These are phyloP conservation scores for Phataginus tricuspis DNA, from an alignment of 2,797 vertebrate species.

Conservation along the genomic window DNA sequence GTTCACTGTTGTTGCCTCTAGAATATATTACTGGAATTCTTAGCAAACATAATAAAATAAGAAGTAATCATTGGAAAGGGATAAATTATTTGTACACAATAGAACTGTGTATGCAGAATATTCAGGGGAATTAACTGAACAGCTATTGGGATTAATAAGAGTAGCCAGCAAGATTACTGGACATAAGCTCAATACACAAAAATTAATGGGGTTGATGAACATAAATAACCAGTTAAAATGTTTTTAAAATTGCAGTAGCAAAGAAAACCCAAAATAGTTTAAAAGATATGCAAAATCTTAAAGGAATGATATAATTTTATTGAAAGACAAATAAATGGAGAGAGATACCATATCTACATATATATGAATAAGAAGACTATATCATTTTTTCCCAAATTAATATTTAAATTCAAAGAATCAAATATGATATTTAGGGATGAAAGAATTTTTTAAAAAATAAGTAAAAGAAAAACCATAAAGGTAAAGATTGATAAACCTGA, in stretches of 20 bases:
- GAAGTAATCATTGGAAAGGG: neutral
- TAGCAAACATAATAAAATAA: neutral
- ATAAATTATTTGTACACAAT: neutral
- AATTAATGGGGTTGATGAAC: neutral
- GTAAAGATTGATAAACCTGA: neutral
- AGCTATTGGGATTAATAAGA: neutral
- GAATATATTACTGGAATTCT: neutral
- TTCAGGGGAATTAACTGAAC: neutral
- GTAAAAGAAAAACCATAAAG: neutral
- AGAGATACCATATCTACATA: neutral
- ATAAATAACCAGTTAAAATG: neutral
- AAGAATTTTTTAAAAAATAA: neutral
- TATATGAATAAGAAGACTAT: neutral
- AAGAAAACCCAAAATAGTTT: constrained; percentile 23
- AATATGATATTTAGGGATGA: neutral
- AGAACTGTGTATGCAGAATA: neutral
- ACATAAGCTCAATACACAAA: neutral
- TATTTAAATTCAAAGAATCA: constrained; percentile 53
- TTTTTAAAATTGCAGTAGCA: neutral
- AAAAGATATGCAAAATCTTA: neutral
- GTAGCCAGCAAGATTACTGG: neutral
- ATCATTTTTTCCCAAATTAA: neutral
- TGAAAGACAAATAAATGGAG: neutral
- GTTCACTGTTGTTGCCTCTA: neutral
- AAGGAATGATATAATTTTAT: neutral